These are phyloP conservation scores for Cepaea nemoralis DNA, from an alignment of 1,140 invertebrate species.

Conservation along the genomic window DNA sequence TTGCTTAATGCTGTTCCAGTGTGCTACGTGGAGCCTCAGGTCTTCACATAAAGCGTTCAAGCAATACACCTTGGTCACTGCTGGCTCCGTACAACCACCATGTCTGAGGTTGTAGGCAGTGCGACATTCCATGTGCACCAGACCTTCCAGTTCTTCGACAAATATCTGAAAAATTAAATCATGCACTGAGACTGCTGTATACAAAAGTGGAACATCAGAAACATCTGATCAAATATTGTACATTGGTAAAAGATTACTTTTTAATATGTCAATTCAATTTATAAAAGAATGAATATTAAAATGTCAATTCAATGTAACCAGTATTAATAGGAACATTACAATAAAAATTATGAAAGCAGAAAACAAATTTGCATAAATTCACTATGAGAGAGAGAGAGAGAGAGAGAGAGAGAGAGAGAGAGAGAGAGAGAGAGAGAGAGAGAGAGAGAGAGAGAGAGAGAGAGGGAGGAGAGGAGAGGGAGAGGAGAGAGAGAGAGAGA, in stretches of 20 bases:
- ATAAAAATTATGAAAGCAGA: too few species aligned
- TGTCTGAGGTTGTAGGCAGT: conserved; percentile 64
- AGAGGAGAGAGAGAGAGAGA: too few species aligned
- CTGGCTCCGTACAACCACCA: conserved; percentile 54
- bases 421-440: too few species aligned
- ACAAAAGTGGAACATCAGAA: neutral
- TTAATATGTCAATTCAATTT: too few species aligned
- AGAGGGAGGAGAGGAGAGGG: too few species aligned
- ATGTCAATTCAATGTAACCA: too few species aligned
- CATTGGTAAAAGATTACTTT: neutral
- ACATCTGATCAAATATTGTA: neutral
- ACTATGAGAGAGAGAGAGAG: too few species aligned
- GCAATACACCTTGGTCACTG: conserved; percentile 66
- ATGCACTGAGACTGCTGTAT: neutral
- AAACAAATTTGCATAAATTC: too few species aligned
- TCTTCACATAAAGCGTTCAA: conserved; percentile 69
- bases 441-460: too few species aligned
- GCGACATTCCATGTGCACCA: conserved; percentile 63
- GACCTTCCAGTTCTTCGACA: conserved; percentile 63
- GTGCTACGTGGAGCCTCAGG: conserved; percentile 65
- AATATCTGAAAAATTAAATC: conserved; percentile 46
- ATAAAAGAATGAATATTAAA: too few species aligned
- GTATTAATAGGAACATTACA: too few species aligned
- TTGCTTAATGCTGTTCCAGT: conserved; percentile 70
- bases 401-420: too few species aligned